Evolutionary conservation across 2,113 vertebrate genomes (phyloP), one percentile per base, ranked within the genome.

Genomic region (Phrynosoma blainvillii): DNA sequence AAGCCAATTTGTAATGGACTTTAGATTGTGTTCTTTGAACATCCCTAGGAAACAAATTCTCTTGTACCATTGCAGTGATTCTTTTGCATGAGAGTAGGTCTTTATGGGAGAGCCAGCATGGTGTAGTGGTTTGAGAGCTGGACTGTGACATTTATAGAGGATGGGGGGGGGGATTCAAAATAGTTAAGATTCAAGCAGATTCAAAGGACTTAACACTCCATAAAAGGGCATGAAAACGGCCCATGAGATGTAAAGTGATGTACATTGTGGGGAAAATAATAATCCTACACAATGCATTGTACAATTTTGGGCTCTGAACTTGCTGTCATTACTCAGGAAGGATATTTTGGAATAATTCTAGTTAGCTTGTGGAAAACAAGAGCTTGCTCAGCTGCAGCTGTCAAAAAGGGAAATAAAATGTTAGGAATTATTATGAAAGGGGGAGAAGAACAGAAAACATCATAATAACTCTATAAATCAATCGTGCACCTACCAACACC

Each of bases 291-390:
- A 80, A 80, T 40, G n/a, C 47, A 25, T 79, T 86, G 85, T 52
- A 66, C 77, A 80, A 73, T 87, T 87, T 79, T 23, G 65, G 42
- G 62, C 76, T 86, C 77, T 79, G 27, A 86, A 71, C 76, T 52
- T 23, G 75, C 84, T 80, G 77, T 80, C 76, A 87, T 80, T 87
- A 87, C 52, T 80, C 77, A 80, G 77, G 32, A 56, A 86, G 66
- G 77, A 25, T 87, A 80, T 79, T 87, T 71, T 80, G 78, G 85
- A 87, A 87, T 87, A 71, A 87, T 80, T 73, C 85, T 87, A 80
- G 77, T 87, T 87, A 87, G 85, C 65, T 71, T 80, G 85, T 65
- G 54, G 85, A 80, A 87, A 80, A 71, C 65, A 80, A 80, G 47
- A 71, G 77, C 85, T 87, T 87, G 79, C 65, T 87, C 85, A 87